Conservation (phyloP, 53 echinoderm and acorn worm species). For the Paracentrotus lividus region DNA sequence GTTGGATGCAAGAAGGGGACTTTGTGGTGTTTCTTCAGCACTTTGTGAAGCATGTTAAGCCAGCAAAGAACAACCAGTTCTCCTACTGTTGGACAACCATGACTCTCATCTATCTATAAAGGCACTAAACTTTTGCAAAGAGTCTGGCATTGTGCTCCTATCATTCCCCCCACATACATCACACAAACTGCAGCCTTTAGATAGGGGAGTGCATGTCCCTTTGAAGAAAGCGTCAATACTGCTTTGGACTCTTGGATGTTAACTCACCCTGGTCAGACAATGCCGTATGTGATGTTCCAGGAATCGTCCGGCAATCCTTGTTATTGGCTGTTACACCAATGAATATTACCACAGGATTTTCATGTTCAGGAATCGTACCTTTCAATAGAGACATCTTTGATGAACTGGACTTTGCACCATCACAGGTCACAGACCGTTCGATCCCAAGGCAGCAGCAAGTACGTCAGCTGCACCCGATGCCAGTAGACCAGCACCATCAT, state of each 20-base stretch:
- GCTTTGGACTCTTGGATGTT: conserved; percentile 7
- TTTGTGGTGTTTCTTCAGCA: conserved; percentile 68
- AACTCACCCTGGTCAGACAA: background rate
- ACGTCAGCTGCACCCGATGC: conserved; percentile 39
- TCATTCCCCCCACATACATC: background rate
- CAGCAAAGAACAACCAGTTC: conserved; percentile 24
- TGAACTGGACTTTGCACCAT: conserved; percentile 47
- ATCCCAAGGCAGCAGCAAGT: background rate
- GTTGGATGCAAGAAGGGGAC: conserved; percentile 76
- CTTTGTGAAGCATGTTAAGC: conserved; percentile 73
- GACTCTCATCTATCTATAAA: conserved; percentile 47
- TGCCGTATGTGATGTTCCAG: background rate
- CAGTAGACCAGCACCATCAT: background rate
- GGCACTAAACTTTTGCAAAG: conserved; percentile 47
- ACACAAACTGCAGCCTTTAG: background rate
- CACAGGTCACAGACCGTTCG: conserved; percentile 37
- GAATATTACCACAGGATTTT: background rate
- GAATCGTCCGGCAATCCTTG: background rate
- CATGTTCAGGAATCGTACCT: conserved; percentile 34
- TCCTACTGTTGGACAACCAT: conserved; percentile 55
- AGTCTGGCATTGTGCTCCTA: background rate
- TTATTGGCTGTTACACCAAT: background rate
- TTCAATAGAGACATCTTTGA: conserved; percentile 37
- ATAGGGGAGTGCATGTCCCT: background rate
- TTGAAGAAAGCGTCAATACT: background rate